Evolutionary conservation across 2,888 invertebrate species (phyloP), one percentile per base, ranked within the genome.

Genomic region (Epinotia ramella): DNA sequence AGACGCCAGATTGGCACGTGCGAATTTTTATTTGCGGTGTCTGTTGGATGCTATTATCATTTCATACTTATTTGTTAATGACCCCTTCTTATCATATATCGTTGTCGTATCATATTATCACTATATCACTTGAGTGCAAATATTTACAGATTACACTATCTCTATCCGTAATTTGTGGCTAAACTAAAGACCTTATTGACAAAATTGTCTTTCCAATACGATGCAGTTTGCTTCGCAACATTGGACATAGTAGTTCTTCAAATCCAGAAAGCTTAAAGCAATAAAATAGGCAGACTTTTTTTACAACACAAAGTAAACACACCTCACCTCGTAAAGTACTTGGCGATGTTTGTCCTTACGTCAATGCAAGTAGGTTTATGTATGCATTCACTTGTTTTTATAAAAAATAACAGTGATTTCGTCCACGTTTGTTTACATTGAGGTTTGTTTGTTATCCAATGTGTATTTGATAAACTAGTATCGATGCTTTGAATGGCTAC

Each of bases 401-500:
- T 46, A 24, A 57, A 46, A 49, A 59, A 65, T n/a, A 20, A 16
- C 44, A 57, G 62, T 33, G 28, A 60, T 60, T 40, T n/a, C 7
- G 12, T 53, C 13, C n/a, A 75, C 44, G 28, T 65, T 65, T 75
- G 65, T 75, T 75, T 71, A 70, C 68, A 40, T 53, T 24, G 40
- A 56, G 65, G 24, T 28, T 28, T 28, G 24, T 28, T 28, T 28
- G 24, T 28, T 3, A 28, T 28, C 24, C 24, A 28, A 28, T 28
- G 24, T 28, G 24, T 28, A 28, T 53, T 28, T 16, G 44, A 18
- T 59, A 65, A 16, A 11, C 18, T 16, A 40, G 18, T 67, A 67
- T 87, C 86, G 46, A 60, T 62, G 77, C 73, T 59, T 78, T 73
- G 77, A 77, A 82, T 81, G 73, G 76, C 59, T 79, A 80, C 81